phyloP scores from a whole-genome alignment of 1,140 invertebrate species.

The Camponotus vicinus region DNA sequence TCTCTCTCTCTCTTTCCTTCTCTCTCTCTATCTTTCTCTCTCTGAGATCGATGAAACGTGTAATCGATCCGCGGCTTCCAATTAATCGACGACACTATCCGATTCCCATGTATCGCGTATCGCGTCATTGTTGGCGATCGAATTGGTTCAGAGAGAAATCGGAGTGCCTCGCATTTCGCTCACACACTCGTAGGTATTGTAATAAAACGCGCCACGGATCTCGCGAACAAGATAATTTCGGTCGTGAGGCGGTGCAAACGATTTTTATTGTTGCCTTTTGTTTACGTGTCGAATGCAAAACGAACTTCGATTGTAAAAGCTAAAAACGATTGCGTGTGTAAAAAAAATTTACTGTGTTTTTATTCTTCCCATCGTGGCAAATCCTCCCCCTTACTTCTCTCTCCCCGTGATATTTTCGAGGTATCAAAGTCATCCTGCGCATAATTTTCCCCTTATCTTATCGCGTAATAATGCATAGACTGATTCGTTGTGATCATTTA shows the following conservation, averaged over 20 bases:
- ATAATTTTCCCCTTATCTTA: conserved; percentile 43
- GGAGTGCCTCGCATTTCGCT: conserved; percentile 8
- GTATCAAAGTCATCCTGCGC: neutral
- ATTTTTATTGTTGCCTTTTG: conserved; percentile 15
- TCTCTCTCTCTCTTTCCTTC: too few species aligned
- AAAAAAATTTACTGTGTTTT: neutral
- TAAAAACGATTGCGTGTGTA: neutral
- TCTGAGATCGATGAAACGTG: neutral
- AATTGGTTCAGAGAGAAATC: conserved; percentile 43
- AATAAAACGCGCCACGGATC: conserved; percentile 6
- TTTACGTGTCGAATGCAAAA: neutral
- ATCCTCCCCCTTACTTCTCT: too few species aligned
- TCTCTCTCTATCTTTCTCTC: neutral
- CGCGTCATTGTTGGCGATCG: conserved; percentile 44
- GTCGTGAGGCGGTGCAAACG: neutral
- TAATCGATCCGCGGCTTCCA: conserved; percentile 43
- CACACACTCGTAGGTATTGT: neutral
- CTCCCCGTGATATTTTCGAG: neutral
- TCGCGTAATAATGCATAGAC: neutral
- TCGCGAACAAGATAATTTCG: conserved; percentile 34
- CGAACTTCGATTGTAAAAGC: neutral
- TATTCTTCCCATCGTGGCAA: neutral
- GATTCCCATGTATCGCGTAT: conserved; percentile 2
- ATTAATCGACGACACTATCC: conserved; percentile 60
- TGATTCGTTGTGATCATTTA: conserved; percentile 7